phyloP scores from a whole-genome alignment of 2,113 vertebrate species.

The Ammodytes marinus region DNA sequence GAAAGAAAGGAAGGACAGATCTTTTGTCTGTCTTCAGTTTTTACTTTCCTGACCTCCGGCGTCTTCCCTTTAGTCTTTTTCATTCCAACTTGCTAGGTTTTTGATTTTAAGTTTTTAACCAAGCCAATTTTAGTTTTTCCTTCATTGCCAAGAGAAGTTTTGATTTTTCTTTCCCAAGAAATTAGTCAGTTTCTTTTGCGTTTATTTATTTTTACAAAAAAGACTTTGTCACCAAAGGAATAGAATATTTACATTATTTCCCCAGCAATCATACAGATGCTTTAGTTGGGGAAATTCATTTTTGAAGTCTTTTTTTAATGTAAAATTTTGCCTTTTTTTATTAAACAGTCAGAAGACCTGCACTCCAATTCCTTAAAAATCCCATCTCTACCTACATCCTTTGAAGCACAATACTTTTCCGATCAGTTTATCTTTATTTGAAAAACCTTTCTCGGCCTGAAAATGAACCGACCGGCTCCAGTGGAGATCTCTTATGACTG shows the following conservation, averaged over 20 bases:
- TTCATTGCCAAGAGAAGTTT: constrained; percentile 50
- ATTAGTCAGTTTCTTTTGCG: background rate
- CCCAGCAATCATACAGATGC: background rate
- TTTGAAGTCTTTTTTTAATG: background rate
- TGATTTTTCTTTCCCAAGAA: background rate
- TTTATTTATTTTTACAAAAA: background rate
- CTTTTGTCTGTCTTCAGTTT: constrained; percentile 40
- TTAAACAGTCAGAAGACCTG: background rate
- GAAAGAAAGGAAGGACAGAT: constrained; percentile 55
- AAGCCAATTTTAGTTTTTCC: constrained; percentile 32
- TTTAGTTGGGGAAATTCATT: background rate
- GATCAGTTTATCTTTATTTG: constrained; percentile 25
- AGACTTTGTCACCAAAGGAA: constrained; percentile 5
- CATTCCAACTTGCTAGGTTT: background rate
- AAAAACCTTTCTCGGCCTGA: constrained; percentile 75
- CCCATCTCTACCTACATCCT: background rate
- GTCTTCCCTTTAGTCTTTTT: background rate
- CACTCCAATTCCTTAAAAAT: background rate
- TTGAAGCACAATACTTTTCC: constrained; percentile 27
- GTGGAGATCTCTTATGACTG: constrained; percentile 95
- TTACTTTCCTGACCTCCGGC: background rate
- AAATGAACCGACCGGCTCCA: constrained; percentile 98
- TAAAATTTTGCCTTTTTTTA: background rate
- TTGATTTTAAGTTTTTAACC: constrained; percentile 11
- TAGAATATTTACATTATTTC: background rate